Conservation (phyloP, 1,140 invertebrate genomes). For the Rhizoglyphus robini region DNA sequence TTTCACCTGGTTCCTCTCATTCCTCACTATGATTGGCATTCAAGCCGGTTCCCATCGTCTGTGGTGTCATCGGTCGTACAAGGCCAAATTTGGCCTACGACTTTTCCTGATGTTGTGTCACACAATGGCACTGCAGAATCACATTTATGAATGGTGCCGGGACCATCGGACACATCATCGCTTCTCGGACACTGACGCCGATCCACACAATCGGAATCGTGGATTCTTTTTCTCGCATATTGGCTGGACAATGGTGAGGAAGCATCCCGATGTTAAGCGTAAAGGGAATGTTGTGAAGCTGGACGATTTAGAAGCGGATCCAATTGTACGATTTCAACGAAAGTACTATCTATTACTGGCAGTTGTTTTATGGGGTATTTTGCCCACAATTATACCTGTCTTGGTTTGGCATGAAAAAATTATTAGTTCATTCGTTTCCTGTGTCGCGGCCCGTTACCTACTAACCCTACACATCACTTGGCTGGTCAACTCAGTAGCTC, state of each 20-base stretch:
- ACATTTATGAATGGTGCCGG: not conserved
- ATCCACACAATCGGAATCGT: constrained; percentile 26
- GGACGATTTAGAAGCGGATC: constrained; percentile 65
- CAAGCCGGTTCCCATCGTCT: constrained; percentile 43
- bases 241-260: constrained; percentile 59
- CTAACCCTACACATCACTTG: constrained; percentile 33
- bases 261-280: constrained; percentile 47
- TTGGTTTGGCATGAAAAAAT: constrained; percentile 38
- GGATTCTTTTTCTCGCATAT: constrained; percentile 61
- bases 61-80: constrained; percentile 43
- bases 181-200: constrained; percentile 26
- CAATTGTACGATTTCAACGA: constrained; percentile 68
- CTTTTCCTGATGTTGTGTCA: constrained; percentile 43
- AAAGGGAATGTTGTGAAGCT: constrained; percentile 74
- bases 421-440: constrained; percentile 33
- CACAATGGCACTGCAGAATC: constrained; percentile 62
- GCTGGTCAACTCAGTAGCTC: constrained; percentile 41
- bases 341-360: constrained; percentile 34
- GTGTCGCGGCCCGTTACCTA: constrained; percentile 36
- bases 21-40: no score
- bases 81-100: constrained; percentile 38
- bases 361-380: constrained; percentile 34
- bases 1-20: no score
- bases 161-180: constrained; percentile 28
- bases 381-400: constrained; percentile 38